A percentile compares a stretch with the other conserved stretches of the same genome.
These are phyloP conservation scores for Cavia aperea DNA, from an alignment of 2,113 vertebrate genomes.

Conservation along the genomic window DNA sequence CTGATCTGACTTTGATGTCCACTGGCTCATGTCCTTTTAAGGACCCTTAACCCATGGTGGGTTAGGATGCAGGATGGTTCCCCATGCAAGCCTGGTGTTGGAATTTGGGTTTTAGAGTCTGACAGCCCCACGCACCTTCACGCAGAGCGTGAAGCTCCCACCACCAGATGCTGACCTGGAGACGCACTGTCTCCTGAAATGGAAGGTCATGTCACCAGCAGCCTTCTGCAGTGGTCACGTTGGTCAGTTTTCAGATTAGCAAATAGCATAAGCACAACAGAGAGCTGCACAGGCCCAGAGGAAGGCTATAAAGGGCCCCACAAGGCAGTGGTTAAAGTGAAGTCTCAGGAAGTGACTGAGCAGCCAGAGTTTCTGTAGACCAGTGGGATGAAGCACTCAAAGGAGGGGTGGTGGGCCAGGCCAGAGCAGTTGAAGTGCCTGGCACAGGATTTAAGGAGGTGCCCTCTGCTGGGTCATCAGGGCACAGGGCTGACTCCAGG, in stretches of 20 bases:
- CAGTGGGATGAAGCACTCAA: not conserved
- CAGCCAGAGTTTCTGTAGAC: too few relatives aligned
- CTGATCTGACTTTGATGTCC: not conserved
- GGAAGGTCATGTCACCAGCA: rapidly evolving
- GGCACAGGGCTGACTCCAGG: not conserved
- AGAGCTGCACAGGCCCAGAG: not conserved
- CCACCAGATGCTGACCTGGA: not conserved
- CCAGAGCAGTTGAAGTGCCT: rapidly evolving
- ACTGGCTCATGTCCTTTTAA: not conserved
- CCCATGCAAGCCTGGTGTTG: not conserved
- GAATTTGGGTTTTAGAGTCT: not conserved
- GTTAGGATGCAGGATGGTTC: not conserved
- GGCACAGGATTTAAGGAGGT: not conserved
- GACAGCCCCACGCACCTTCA: not conserved
- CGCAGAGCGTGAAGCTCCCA: not conserved
- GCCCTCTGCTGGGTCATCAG: rapidly evolving
- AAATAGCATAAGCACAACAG: not conserved
- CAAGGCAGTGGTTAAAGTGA: not conserved
- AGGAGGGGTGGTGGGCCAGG: rapidly evolving
- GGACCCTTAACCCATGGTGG: not conserved
- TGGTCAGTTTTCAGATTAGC: not conserved
- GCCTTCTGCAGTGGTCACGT: rapidly evolving
- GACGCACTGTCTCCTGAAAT: not conserved
- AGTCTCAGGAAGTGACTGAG: not conserved
- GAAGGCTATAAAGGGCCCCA: not conserved